Evolutionary conservation across 2,888 invertebrate species (phyloP).

Genomic region (Ashinkailepas kermadecensis): DNA sequence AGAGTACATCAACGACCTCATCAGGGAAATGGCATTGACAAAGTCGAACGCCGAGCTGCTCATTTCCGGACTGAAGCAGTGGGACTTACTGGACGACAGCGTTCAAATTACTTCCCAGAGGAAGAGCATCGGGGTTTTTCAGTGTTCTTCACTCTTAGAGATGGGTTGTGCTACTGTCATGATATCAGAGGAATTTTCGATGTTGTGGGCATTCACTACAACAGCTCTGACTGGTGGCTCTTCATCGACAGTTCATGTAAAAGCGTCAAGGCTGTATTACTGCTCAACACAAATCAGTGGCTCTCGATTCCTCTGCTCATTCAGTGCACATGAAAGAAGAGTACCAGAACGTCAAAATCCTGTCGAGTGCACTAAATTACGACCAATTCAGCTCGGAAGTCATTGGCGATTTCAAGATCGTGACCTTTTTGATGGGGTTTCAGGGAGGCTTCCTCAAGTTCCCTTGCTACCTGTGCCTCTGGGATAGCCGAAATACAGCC

Average conservation of each 20-base stretch:
- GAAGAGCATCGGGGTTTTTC: background rate
- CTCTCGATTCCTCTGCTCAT: constrained; percentile 34
- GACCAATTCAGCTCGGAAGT: constrained; percentile 35
- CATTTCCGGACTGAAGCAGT: background rate
- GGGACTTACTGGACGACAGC: background rate
- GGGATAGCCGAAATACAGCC: no score
- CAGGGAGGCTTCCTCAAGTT: constrained; percentile 34
- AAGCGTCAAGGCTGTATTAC: no score
- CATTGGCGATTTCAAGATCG: constrained; percentile 38
- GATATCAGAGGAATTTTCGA: background rate
- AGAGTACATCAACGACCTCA: no score
- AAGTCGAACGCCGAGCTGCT: no score
- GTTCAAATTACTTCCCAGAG: background rate
- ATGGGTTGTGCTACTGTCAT: background rate
- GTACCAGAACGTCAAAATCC: constrained; percentile 37
- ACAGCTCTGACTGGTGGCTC: background rate
- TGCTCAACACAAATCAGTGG: no score
- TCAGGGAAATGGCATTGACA: background rate
- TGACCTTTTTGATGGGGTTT: constrained; percentile 33
- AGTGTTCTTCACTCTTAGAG: background rate
- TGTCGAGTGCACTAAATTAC: constrained; percentile 36
- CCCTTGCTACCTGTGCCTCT: constrained; percentile 25
- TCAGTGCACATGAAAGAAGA: constrained; percentile 37
- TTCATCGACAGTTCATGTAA: constrained; percentile 31
- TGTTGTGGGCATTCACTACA: background rate